These are phyloP conservation scores for Drosophila quinaria DNA, from an alignment of 2,888 invertebrate species.

Conservation along the genomic window DNA sequence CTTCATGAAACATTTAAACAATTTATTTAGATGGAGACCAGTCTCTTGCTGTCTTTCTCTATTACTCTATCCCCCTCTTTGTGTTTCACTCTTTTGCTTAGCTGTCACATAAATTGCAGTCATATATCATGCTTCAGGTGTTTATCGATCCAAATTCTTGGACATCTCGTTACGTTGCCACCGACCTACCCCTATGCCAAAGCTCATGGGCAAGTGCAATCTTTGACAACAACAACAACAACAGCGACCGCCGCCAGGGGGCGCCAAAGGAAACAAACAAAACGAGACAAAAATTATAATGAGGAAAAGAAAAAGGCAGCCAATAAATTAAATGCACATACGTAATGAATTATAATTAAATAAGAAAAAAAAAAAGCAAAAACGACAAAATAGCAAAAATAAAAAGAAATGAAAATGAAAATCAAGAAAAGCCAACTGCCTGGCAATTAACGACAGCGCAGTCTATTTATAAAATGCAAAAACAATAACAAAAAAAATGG, in stretches of 20 bases:
- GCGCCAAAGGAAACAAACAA: slow-evolving; percentile 33
- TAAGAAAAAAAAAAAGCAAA: slow-evolving; percentile 45
- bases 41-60: not conserved
- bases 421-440: slow-evolving; percentile 23
- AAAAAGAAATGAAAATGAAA: slow-evolving; percentile 2
- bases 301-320: slow-evolving; percentile 15
- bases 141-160: slow-evolving; percentile 26
- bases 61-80: not conserved
- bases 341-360: slow-evolving; percentile 75
- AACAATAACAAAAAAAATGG: slow-evolving; percentile 26
- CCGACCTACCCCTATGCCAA: slow-evolving; percentile 69
- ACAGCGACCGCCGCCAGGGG: slow-evolving; percentile 32
- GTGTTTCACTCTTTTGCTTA: not conserved
- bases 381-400: slow-evolving; percentile 3
- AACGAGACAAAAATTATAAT: not conserved
- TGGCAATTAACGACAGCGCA: slow-evolving; percentile 62
- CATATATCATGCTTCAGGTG: slow-evolving; percentile 16
- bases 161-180: slow-evolving; percentile 26
- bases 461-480: slow-evolving; percentile 64
- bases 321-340: slow-evolving; percentile 66
- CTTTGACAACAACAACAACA: slow-evolving; percentile 9
- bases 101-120: slow-evolving; percentile 13
- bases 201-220: slow-evolving; percentile 65
- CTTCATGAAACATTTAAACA: not conserved
- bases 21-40: not conserved